These are phyloP conservation scores for Cyrtodaria siliqua DNA, from an alignment of 2,888 invertebrate species.

Conservation along the genomic window DNA sequence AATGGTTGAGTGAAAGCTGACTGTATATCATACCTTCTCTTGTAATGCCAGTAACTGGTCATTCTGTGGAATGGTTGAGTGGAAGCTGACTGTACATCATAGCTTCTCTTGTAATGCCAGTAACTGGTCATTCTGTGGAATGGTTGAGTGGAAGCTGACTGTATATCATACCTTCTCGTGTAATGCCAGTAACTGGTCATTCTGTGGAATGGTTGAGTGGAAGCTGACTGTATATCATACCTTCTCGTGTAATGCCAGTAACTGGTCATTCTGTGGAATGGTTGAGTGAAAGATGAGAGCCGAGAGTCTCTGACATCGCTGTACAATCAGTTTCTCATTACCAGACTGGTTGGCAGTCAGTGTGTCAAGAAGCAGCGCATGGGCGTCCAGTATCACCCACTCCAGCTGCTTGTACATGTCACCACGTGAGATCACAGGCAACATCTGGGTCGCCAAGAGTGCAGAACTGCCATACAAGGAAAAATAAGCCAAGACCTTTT, in stretches of 20 bases:
- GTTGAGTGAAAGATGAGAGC: conserved; percentile 82
- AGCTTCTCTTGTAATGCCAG: too few species aligned
- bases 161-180: too few species aligned
- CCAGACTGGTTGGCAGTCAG: conserved; percentile 68
- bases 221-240: too few species aligned
- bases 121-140: too few species aligned
- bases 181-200: too few species aligned
- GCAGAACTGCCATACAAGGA: conserved; percentile 75
- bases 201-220: too few species aligned
- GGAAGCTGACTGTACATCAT: too few species aligned
- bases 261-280: conserved; percentile 80
- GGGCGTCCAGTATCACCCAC: conserved; percentile 84
- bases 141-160: too few species aligned
- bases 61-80: too few species aligned
- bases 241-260: conserved; percentile 82
- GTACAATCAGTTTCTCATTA: conserved; percentile 77
- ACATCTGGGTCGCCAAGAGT: conserved; percentile 78
- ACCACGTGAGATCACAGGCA: conserved; percentile 80
- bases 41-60: too few species aligned
- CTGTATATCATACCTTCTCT: too few species aligned
- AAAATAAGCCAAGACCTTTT: conserved; percentile 2
- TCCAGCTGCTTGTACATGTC: conserved; percentile 84
- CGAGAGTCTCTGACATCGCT: conserved; percentile 81
- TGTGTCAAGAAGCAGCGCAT: conserved; percentile 79
- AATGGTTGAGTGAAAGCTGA: too few species aligned